Evolutionary conservation across 2,888 invertebrate species (phyloP), one percentile per base, ranked within the genome.

Genomic region (Eristalinus sepulchralis): DNA sequence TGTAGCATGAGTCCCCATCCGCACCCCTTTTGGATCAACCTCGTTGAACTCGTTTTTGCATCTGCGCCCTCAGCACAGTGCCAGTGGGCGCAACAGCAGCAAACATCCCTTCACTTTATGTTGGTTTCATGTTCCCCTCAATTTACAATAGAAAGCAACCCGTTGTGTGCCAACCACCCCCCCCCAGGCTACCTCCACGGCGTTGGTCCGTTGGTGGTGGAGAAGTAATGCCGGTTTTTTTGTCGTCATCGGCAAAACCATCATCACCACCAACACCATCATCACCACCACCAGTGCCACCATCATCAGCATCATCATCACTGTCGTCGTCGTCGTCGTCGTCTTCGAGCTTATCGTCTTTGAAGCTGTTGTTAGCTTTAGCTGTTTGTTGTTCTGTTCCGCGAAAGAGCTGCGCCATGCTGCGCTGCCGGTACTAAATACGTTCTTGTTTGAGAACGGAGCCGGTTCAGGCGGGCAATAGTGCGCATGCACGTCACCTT

Each of bases 401-500:
- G 71, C 62, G 67, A 72, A 81, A 72, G 68, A 39, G 73, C 85
- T 82, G 77, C 17, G 47, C 47, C 47, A n/a, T n/a, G 47, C 47
- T 47, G 47, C 47, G 47, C 47, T 47, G 17, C 47, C 47, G 47
- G 17, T 47, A 70, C 60, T 82, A 55, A 82, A 72, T 77, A 72
- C 24, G 62, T 77, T 81, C 57, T 64, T 81, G 59, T 63, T 63
- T 33, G 34, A 17, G 31, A 27, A 31, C 36, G 81, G 82, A 86
- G 86, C 86, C 86, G 86, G 86, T 83, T 86, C 67, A 17, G 39
- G 5, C 17, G 53, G n/a, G 11, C 34, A 55, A 13, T 24, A 75
- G 17, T 75, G 86, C 86, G 86, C 86, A 86, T 86, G 86, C n/a
- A 78, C 83, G 47, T 86, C 75, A 86, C 86, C 86, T 86, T 86